Percentiles rank a stretch among this genome's conserved stretches.
phyloP scores from a whole-genome alignment of 2,113 vertebrate species.

The Petaurus breviceps region DNA sequence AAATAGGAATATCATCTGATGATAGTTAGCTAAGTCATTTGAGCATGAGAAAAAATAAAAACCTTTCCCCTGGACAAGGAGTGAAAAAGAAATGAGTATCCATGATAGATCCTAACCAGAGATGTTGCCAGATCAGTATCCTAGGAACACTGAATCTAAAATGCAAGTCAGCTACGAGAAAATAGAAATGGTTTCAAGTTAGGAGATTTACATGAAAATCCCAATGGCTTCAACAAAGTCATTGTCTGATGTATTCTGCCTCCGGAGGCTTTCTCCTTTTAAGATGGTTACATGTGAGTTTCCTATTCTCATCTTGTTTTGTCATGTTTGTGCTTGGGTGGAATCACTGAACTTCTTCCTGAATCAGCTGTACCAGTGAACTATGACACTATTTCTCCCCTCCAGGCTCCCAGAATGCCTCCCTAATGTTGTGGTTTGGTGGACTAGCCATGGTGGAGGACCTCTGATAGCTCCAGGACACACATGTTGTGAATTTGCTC shows the following conservation, averaged over 20 bases:
- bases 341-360: background rate
- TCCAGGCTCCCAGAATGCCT: background rate
- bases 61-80: background rate
- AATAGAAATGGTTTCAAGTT: background rate
- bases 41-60: background rate
- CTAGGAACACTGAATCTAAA: background rate
- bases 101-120: background rate
- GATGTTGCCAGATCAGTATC: background rate
- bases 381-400: background rate
- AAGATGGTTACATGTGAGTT: background rate
- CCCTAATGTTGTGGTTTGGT: background rate
- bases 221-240: no score
- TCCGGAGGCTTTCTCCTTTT: no score
- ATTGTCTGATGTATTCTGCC: no score
- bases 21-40: background rate
- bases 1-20: background rate
- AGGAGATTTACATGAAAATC: background rate
- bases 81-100: background rate
- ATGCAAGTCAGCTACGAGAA: background rate
- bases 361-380: background rate
- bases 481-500: background rate
- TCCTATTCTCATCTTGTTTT: background rate
- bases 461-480: background rate
- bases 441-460: background rate
- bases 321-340: background rate